Evolutionary conservation across 53 echinoderm and acorn worm species (phyloP).

Genomic region (Henricia sp.): DNA sequence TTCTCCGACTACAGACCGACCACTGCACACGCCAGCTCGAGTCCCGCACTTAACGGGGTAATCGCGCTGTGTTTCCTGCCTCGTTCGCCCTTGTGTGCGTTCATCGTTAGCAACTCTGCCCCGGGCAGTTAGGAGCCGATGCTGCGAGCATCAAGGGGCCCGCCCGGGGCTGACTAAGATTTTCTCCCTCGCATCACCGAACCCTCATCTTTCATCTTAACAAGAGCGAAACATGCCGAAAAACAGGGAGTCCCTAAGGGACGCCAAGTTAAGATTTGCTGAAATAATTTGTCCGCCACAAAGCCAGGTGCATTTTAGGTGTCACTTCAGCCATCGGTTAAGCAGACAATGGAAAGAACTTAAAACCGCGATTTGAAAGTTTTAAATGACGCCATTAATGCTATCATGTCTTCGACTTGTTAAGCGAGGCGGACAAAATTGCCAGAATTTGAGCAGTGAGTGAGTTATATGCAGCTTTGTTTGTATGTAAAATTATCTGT

Average conservation of each 20-base stretch:
- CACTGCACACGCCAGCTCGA: neutral
- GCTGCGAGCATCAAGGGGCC: slow-evolving; percentile 7
- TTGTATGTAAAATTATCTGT: too few relatives aligned
- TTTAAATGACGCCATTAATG: neutral
- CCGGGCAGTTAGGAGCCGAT: slow-evolving; percentile 5
- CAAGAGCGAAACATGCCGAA: neutral
- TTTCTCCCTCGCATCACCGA: slow-evolving; percentile 6
- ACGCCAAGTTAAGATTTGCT: slow-evolving; percentile 15
- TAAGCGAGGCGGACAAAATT: too few relatives aligned
- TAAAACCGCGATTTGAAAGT: slow-evolving; percentile 8
- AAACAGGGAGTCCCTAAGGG: neutral
- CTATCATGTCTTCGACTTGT: neutral
- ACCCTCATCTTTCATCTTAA: neutral
- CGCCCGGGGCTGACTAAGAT: slow-evolving; percentile 6
- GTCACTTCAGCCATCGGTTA: neutral
- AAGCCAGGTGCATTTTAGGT: slow-evolving; percentile 51
- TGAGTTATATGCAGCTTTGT: too few relatives aligned
- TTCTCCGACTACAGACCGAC: too few relatives aligned
- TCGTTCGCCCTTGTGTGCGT: neutral
- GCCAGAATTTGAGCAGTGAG: too few relatives aligned
- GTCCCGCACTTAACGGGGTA: slow-evolving; percentile 20
- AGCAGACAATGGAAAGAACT: neutral
- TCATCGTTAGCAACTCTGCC: slow-evolving; percentile 21
- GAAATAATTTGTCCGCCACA: slow-evolving; percentile 43
- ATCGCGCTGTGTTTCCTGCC: slow-evolving; percentile 48